Evolutionary conservation across 92 coral and sea anemone genomes (phyloP).

Genomic region (Actinernus sp.): DNA sequence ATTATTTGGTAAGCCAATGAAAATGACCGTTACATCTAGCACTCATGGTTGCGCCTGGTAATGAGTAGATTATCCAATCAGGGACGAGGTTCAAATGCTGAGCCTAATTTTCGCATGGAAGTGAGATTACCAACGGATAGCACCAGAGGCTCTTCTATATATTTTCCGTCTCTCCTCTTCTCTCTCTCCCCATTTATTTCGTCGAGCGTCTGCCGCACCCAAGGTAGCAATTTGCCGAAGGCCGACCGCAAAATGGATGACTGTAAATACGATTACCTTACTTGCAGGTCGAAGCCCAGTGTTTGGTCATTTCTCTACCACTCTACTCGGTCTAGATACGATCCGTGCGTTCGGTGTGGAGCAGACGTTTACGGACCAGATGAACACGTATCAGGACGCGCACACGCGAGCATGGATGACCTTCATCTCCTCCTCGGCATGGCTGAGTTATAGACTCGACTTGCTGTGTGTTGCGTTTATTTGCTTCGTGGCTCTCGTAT

Average conservation of each 20-base stretch:
- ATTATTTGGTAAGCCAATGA: no score
- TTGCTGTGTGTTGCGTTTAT: constrained; percentile 62
- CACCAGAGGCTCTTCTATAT: neutral
- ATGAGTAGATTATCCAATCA: no score
- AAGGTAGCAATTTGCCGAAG: no score
- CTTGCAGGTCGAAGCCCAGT: constrained; percentile 62
- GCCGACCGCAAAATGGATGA: neutral
- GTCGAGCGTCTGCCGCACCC: neutral
- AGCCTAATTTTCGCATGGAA: no score
- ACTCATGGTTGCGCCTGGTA: no score
- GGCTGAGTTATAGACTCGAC: constrained; percentile 64
- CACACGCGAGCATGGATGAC: constrained; percentile 71
- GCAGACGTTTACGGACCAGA: constrained; percentile 62
- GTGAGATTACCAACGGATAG: no score
- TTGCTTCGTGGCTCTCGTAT: constrained; percentile 53
- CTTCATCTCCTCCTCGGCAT: constrained; percentile 55
- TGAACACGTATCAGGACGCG: constrained; percentile 61
- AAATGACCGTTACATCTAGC: no score
- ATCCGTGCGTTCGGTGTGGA: constrained; percentile 73
- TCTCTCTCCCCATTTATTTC: neutral
- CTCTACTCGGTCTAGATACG: constrained; percentile 68
- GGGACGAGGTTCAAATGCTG: no score
- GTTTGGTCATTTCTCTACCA: constrained; percentile 70
- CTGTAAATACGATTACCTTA: neutral
- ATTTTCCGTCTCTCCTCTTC: neutral